phyloP scores from a whole-genome alignment of 2,113 vertebrate genomes.

The Triplophysa dalaica region DNA sequence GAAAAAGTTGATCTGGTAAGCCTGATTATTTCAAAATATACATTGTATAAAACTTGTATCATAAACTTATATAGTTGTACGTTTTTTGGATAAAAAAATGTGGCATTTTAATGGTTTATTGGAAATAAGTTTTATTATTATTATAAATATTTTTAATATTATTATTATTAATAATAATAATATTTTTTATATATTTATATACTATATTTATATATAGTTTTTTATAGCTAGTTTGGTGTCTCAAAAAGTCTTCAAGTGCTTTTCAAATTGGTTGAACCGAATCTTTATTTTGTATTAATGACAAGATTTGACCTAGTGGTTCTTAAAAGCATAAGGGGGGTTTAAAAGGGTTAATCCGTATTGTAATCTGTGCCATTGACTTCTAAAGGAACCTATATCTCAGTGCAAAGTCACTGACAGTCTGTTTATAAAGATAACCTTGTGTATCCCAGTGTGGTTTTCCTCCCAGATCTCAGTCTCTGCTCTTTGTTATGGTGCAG shows the following conservation, averaged over 20 bases:
- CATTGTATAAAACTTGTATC: too few species aligned
- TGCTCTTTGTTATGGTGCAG: slow-evolving; percentile 46
- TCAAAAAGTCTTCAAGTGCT: too few species aligned
- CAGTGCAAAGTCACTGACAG: slow-evolving; percentile 6
- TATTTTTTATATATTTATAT: too few species aligned
- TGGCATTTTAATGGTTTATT: too few species aligned
- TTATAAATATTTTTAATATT: too few species aligned
- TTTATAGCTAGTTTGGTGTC: too few species aligned
- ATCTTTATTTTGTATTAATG: neutral
- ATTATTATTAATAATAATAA: too few species aligned
- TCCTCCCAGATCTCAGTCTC: slow-evolving; percentile 14
- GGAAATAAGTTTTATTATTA: too few species aligned
- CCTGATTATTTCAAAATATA: neutral
- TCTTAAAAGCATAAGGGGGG: neutral
- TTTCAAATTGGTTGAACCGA: too few species aligned
- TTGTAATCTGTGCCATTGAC: neutral
- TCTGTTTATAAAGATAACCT: slow-evolving; percentile 14
- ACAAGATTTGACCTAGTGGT: neutral
- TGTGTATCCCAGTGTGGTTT: neutral
- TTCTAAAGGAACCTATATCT: slow-evolving; percentile 4
- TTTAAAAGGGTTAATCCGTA: slow-evolving; percentile 13
- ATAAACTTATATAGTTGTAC: too few species aligned
- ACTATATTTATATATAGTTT: too few species aligned
- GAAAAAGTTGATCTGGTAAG: slow-evolving; percentile 88
- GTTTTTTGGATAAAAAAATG: too few species aligned